A percentile compares a stretch with the other conserved stretches of the same genome.
Evolutionary conservation across 2,888 invertebrate genomes (phyloP).

Genomic region (Lithophane ornitopus): DNA sequence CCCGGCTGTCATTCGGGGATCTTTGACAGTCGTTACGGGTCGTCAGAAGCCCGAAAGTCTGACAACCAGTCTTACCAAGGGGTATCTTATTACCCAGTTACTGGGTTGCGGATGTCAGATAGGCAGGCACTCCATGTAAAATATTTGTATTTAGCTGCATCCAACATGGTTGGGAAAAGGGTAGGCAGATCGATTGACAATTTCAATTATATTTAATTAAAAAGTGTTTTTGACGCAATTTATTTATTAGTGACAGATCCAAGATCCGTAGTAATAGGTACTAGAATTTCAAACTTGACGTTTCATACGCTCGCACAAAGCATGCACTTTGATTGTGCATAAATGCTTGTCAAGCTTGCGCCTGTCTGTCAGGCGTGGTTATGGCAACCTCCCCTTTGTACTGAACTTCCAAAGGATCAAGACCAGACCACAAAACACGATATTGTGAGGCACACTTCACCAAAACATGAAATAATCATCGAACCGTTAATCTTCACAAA

Average conservation of each 20-base stretch:
- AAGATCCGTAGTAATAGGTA: too few species aligned
- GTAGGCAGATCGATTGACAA: too few species aligned
- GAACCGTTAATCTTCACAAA: background rate
- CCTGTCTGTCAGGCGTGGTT: background rate
- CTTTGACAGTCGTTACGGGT: too few species aligned
- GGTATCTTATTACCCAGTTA: too few species aligned
- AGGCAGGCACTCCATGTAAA: too few species aligned
- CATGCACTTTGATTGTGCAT: background rate
- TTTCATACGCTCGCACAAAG: background rate
- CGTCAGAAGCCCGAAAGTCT: too few species aligned
- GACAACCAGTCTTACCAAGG: too few species aligned
- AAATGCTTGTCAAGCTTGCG: background rate
- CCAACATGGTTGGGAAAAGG: too few species aligned
- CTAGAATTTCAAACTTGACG: background rate
- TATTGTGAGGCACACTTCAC: background rate
- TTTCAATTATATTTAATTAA: background rate
- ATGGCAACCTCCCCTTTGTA: background rate
- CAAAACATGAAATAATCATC: slow-evolving; percentile 1
- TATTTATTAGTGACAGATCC: background rate
- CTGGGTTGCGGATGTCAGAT: too few species aligned
- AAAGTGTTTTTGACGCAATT: too few species aligned
- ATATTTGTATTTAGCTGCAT: too few species aligned
- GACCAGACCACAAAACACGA: background rate
- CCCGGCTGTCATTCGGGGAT: too few species aligned
- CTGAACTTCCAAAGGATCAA: background rate